These are phyloP conservation scores for Leptoclinus maculatus DNA, from an alignment of 2,797 vertebrate species.

Conservation along the genomic window DNA sequence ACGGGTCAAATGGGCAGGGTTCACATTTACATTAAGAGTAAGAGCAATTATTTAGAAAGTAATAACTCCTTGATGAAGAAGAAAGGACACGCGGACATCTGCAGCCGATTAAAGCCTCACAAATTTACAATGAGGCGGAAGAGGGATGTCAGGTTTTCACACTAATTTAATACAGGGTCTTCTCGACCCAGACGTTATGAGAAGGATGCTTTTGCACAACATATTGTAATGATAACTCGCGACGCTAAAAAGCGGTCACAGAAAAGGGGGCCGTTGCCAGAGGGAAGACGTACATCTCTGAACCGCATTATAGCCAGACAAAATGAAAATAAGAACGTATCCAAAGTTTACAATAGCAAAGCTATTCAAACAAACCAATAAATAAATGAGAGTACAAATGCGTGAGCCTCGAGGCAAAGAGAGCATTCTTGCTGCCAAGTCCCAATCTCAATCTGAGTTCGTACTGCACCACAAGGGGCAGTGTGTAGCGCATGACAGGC, in stretches of 20 bases:
- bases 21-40: constrained; percentile 66
- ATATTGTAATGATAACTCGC: constrained; percentile 64
- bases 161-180: constrained; percentile 69
- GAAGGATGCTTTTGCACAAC: constrained; percentile 55
- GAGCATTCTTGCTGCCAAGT: constrained; percentile 68
- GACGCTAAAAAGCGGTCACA: constrained; percentile 59
- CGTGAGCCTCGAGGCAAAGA: constrained; percentile 72
- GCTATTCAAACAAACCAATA: constrained; percentile 78
- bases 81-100: constrained; percentile 77
- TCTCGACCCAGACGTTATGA: constrained; percentile 62
- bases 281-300: constrained; percentile 61
- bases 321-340: constrained; percentile 72
- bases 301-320: constrained; percentile 58
- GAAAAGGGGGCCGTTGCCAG: constrained; percentile 41
- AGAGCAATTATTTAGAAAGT: constrained; percentile 83
- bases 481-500: constrained; percentile 50
- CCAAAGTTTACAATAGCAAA: constrained; percentile 76
- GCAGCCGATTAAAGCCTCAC: constrained; percentile 75
- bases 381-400: constrained; percentile 79
- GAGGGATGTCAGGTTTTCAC: constrained; percentile 77
- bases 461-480: constrained; percentile 73
- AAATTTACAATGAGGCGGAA: constrained; percentile 78
- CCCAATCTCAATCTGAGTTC: constrained; percentile 63
- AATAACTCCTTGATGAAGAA: constrained; percentile 79
- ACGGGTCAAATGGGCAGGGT: constrained; percentile 75